A percentile compares a stretch with the other conserved stretches of the same genome.
Conservation (phyloP, 2,113 vertebrate species). For the Petrocephalus microphthalmus region DNA sequence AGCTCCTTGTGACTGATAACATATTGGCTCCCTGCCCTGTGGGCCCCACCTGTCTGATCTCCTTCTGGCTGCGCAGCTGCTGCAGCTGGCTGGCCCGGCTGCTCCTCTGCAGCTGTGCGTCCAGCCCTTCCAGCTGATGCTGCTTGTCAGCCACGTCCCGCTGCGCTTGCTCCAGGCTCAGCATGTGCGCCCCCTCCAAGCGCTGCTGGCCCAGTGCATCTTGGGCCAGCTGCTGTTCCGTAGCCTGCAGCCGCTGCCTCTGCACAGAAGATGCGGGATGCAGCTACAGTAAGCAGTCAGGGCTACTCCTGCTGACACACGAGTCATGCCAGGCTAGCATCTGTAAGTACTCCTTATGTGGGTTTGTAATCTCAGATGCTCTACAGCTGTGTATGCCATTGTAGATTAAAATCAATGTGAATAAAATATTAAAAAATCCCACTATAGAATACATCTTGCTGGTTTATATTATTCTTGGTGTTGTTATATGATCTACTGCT, state of each 20-base stretch:
- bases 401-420: neutral
- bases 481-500: neutral
- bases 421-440: neutral
- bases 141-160: slow-evolving; percentile 51
- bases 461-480: neutral
- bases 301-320: neutral
- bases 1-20: neutral
- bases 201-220: slow-evolving; percentile 50
- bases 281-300: neutral
- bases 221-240: slow-evolving; percentile 41
- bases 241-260: slow-evolving; percentile 54
- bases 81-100: slow-evolving; percentile 45
- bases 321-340: neutral
- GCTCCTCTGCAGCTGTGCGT: slow-evolving; percentile 48
- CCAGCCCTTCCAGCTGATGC: slow-evolving; percentile 41
- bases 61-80: slow-evolving; percentile 44
- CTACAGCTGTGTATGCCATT: neutral
- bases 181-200: slow-evolving; percentile 42
- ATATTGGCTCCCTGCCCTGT: too few relatives aligned
- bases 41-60: slow-evolving; percentile 51
- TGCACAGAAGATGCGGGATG: slow-evolving; percentile 27
- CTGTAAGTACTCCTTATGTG: neutral
- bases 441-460: neutral
- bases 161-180: slow-evolving; percentile 54
- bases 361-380: neutral